phyloP scores from a whole-genome alignment of 2,888 invertebrate species.

The Hirudinaria manillensis region DNA sequence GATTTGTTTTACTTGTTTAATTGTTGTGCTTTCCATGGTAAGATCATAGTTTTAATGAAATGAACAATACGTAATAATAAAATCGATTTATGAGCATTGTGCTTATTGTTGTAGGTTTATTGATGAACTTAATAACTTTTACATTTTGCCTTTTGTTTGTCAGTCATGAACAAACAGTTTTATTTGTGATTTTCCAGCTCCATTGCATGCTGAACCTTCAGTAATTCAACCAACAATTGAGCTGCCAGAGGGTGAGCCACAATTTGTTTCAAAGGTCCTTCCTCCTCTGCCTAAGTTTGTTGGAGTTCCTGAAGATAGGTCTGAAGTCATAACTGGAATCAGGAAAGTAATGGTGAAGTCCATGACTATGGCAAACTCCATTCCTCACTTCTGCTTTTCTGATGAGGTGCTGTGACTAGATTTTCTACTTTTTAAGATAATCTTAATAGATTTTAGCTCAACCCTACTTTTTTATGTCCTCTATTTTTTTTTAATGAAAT shows the following conservation, averaged over 20 bases:
- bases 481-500: no score
- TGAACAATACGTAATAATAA: not conserved
- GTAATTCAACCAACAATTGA: no score
- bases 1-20: not conserved
- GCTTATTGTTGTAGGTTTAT: no score
- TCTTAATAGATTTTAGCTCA: not conserved
- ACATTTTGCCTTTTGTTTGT: no score
- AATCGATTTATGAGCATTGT: no score
- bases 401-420: conserved; percentile 65
- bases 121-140: no score
- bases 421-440: not conserved
- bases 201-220: no score
- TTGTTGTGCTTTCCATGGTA: not conserved
- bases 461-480: not conserved
- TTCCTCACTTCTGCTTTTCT: conserved; percentile 83
- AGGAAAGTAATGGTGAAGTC: conserved; percentile 88
- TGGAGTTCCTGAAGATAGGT: conserved; percentile 34
- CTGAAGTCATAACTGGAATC: conserved; percentile 60
- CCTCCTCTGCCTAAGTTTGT: conserved; percentile 1
- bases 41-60: not conserved
- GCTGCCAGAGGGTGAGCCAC: no score
- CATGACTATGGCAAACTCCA: conserved; percentile 75
- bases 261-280: no score
- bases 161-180: no score
- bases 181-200: no score